Base-by-base conservation (phyloP, 37 sponge, comb jelly and placozoan genomes). In the Chondrilla cf. caribensis region DNA sequence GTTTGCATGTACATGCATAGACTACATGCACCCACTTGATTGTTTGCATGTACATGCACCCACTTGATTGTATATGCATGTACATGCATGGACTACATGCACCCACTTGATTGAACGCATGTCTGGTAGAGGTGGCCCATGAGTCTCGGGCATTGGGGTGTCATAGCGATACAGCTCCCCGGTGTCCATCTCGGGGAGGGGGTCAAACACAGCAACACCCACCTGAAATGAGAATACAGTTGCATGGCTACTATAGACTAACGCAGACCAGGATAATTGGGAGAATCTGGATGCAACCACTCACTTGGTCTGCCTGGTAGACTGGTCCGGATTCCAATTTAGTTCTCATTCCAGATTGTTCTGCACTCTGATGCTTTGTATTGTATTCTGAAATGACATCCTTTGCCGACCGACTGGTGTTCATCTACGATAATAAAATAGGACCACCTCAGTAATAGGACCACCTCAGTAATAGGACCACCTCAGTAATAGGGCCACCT, bases 101-200 rank as follows among this genome's bases (percentile, higher is more conserved):
- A 62, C 25, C 15, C 64, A 29, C 29, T 62, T 28, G 64, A 62
- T 62, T 4, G 6, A 9, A 6, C 15, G 25, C 4, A 86, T 41
- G 36, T 51, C 58, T 33, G 92, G 92, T 0, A 88, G 80, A 14
- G 38, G 41, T 21, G 92, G 92, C 0, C 92, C 92, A 24, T 70
- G 41, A 18, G 79, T 79, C 21, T 79, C 77, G 9, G 85, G 29
- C 21, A 39, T 14, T 17, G 55, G 81, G 19, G 92, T 86, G 19
- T 85, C 51, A 57, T 92, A 92, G 17, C 5, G 42, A 29, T 86
- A 92, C 22, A 79, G 39, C 7, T 65, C 79, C 19, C 86, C 86
- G 31, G 31, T 32, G 18, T 82, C 84, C 26, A 70, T 72, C 25
- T 73, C 76, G 0, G 85, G 83, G 7, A 85, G 33, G 2, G 79